Evolutionary conservation across 1,140 invertebrate species (phyloP), one percentile per base, ranked within the genome.

Genomic region (Drosophila athabasca): DNA sequence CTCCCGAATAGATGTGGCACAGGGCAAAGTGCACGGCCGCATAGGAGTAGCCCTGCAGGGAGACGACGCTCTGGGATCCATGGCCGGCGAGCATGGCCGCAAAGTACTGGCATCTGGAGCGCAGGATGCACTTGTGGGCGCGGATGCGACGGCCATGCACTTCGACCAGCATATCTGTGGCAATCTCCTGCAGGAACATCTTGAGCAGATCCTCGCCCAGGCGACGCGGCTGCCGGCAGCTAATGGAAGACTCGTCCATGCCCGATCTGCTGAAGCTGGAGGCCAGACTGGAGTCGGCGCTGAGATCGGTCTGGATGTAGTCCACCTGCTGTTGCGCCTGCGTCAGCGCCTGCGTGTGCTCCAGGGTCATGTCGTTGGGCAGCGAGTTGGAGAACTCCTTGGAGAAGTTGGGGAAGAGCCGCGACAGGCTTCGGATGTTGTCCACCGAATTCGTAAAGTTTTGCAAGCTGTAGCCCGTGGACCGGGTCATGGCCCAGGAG

Each of bases 1-100:
- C 95, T 3, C 97, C 97, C 72, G 97, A 97, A 79, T 98, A 98
- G 51, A 98, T 97, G 91, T 98, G 97, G 76, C 97, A 97, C 50
- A 98, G 90, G 0, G 96, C 96, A 93, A 98, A 98, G 91, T 97
- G 96, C 0, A 98, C 96, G 1, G 95, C 95, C 60, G 95, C 95
- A 68, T 96, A 97, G 2, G 95, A 96, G 90, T 94, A 97, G 93
- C 96, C 96, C 92, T 97, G 95, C 57, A 97, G 91, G 43, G 95
- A 95, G 62, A 98, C 97, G 26, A 96, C 94, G 82, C 95, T 96
- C 80, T 97, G 95, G 43, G 95, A 94, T 93, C 96, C 97, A 53
- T 95, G 95, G 2, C 96, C 96, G 75, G 96, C 96, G 2, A 98
- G 92, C 91, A 98, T 96, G 31, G 96, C 97, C 6, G 96, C 96